phyloP scores from a whole-genome alignment of 2,888 invertebrate species.

The Phragmatobia fuliginosa region DNA sequence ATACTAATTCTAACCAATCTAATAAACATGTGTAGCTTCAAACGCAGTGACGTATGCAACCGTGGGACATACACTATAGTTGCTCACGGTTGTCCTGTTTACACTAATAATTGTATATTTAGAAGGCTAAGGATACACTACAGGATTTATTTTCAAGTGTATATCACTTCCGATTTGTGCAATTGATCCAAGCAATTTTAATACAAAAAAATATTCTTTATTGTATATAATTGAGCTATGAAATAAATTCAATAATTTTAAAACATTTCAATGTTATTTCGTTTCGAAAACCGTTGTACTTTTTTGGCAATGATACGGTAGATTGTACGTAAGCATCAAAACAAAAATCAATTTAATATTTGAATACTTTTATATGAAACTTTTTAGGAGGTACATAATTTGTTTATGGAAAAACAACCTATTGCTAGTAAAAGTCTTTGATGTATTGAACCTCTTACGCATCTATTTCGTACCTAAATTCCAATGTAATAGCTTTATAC shows the following conservation, averaged over 20 bases:
- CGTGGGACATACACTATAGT: slow-evolving; percentile 11
- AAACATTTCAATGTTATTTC: background rate
- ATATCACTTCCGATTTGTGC: background rate
- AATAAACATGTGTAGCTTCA: slow-evolving; percentile 5
- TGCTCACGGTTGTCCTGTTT: slow-evolving; percentile 18
- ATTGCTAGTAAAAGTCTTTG: background rate
- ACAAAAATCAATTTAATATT: background rate
- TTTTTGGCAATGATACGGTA: background rate
- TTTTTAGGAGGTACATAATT: background rate
- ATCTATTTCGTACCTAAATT: background rate
- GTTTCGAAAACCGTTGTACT: background rate
- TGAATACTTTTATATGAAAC: background rate
- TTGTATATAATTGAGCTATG: background rate
- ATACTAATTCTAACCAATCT: slow-evolving; percentile 22
- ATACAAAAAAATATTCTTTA: background rate
- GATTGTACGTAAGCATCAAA: background rate
- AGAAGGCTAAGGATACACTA: background rate
- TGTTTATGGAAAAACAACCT: background rate
- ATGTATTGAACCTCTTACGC: background rate
- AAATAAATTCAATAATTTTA: background rate
- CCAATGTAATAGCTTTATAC: slow-evolving; percentile 2
- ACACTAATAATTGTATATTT: slow-evolving; percentile 5
- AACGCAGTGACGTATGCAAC: background rate
- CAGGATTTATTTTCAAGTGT: background rate
- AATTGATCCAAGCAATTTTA: background rate